Evolutionary conservation across 2,888 invertebrate genomes (phyloP), one percentile per base, ranked within the genome.

Genomic region (Ditula angustiorana): DNA sequence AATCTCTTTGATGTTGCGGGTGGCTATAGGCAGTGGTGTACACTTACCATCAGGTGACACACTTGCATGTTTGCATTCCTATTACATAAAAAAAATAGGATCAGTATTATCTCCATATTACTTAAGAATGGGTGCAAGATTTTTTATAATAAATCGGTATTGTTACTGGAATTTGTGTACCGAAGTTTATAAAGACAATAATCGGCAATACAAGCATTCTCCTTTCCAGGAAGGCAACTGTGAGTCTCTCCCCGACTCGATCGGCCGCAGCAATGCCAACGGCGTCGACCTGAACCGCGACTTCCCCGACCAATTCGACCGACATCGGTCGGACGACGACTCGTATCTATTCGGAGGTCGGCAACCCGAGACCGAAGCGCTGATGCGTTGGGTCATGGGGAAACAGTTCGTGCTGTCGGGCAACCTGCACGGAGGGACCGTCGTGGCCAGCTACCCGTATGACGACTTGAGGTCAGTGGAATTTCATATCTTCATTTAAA

Each of bases 391-490:
- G 98, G 96, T 99, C 47, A 91, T 95, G 60, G 94, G 95, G 10
- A 95, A 96, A 76, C 98, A 97, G 60, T 99, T 99, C 83, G 98
- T 98, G 30, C 92, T 99, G 53, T 99, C 98, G 0, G 98, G 97
- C 1, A 99, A 99, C 87, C 94, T 99, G 53, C 99, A 99, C 83
- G 99, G 98, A n/a, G 99, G 99, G 2, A 98, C 99, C 33, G 94
- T 99, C 0, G 99, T 99, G 1, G 99, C 99, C 57, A 99, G 99
- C 85, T 99, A 99, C 89, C 99, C 99, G 0, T 99, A 95, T 80
- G 99, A 98, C 87, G 96, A 98, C 84, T 96, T 96, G 13, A 94
- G 94, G 97, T 96, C 90, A 88, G 82, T 77, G n/a, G n/a, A n/a
- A n/a, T n/a, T n/a, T n/a, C n/a, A n/a, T n/a, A n/a, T n/a, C n/a